Base-by-base conservation (phyloP, 1,140 invertebrate species). In the Ericerus pela region DNA sequence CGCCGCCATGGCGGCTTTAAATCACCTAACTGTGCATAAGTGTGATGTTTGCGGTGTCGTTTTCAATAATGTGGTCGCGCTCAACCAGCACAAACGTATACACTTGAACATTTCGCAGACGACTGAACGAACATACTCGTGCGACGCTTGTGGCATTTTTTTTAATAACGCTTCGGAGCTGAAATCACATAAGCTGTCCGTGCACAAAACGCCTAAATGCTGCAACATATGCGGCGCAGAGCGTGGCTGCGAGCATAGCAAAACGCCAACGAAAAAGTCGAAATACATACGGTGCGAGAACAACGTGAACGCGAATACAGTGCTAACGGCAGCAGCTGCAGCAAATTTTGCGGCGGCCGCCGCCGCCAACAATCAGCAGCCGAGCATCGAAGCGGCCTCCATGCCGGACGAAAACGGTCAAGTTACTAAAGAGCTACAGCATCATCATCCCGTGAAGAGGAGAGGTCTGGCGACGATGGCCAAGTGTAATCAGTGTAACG, bases 401-500 rank as follows among this genome's bases (percentile, higher is more conserved):
- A n/a, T n/a, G n/a, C n/a, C n/a, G n/a, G n/a, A n/a, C n/a, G 37
- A 31, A 56, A 59, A 52, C 51, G 47, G 51, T 56, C 53, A 26
- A 37, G 28, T 14, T 36, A 58, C 30, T 52, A 58, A 72, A 58
- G 56, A 30, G 38, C 56, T 58, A 33, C 75, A 69, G 75, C 79
- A 79, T 24, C 78, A 85, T 68, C 83, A 86, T 76, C 84, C 84
- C 56, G 84, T 87, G 24, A 88, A 87, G 72, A 80, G 84, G 67
- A 76, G 82, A 68, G 84, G 82, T 59, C 73, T 86, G 37, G 82
- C 84, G 12, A 82, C 82, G 59, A 82, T 87, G 37, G 85, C 84
- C 14, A 88, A 88, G 66, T 88, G 85, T 68, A 81, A 85, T 59
- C 88, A 88, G 64, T 88, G 85, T 68, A 88, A 88, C 68, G 85